These are phyloP conservation scores for Pollenia amentaria DNA, from an alignment of 2,888 invertebrate species.

Conservation along the genomic window DNA sequence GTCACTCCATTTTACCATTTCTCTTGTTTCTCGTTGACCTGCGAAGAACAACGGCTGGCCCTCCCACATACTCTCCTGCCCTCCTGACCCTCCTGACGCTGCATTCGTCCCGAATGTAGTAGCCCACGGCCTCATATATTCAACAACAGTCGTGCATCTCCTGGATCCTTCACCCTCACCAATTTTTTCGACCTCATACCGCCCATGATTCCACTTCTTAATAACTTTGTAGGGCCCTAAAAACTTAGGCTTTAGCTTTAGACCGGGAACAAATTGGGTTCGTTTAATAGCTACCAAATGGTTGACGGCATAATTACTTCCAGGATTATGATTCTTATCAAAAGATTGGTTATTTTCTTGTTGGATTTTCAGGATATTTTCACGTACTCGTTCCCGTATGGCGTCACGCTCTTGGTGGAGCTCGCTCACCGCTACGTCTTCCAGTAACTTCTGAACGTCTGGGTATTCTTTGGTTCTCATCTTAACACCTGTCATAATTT, in stretches of 20 bases:
- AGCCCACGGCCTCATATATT: slow-evolving; percentile 13
- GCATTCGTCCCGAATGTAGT: slow-evolving; percentile 30
- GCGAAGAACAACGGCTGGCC: no score
- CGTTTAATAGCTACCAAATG: no score
- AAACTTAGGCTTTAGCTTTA: not conserved
- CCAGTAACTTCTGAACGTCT: not conserved
- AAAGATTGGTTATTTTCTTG: slow-evolving; percentile 12
- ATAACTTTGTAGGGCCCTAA: not conserved
- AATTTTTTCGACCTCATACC: not conserved
- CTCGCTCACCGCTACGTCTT: not conserved
- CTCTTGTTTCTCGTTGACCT: no score
- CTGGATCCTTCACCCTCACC: slow-evolving; percentile 1
- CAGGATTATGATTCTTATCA: no score
- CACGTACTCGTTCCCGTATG: not conserved
- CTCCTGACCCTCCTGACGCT: slow-evolving; percentile 5
- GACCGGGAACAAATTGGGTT: slow-evolving; percentile 21
- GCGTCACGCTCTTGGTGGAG: not conserved
- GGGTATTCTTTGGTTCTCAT: not conserved
- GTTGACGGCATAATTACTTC: no score
- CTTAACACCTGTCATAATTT: not conserved
- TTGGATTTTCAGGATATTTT: slow-evolving; percentile 26
- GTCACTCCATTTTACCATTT: no score
- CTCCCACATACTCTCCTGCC: no score
- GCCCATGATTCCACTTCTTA: not conserved
- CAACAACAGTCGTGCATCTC: slow-evolving; percentile 2